These are phyloP conservation scores for Eristalinus aeneus DNA, from an alignment of 2,888 invertebrate species.

Conservation along the genomic window DNA sequence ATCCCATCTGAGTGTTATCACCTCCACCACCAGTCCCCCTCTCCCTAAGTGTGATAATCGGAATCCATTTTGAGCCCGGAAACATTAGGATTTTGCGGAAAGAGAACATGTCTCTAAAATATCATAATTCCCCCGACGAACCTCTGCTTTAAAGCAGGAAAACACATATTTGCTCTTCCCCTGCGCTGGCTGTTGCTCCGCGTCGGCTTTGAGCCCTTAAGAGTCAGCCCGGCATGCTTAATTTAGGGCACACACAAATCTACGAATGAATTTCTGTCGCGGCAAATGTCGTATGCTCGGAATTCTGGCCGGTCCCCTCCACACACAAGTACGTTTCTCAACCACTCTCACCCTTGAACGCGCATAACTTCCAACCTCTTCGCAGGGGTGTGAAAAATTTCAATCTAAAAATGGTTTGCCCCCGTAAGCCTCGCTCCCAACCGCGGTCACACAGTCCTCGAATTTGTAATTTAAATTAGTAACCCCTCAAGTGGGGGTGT, in stretches of 20 bases:
- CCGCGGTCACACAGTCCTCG: neutral
- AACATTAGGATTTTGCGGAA: no score
- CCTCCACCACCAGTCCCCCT: neutral
- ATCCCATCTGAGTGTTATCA: no score
- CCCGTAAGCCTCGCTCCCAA: neutral
- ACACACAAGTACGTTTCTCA: neutral
- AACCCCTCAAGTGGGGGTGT: slow-evolving; percentile 6
- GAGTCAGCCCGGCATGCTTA: slow-evolving; percentile 12
- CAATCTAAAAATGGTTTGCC: slow-evolving; percentile 25
- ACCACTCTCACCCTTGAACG: neutral
- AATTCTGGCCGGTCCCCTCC: slow-evolving; percentile 7
- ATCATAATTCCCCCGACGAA: neutral
- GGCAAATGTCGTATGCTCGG: slow-evolving; percentile 18
- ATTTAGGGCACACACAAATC: slow-evolving; percentile 23
- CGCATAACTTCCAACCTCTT: neutral
- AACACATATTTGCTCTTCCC: neutral
- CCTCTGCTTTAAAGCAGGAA: neutral
- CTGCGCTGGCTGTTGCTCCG: neutral
- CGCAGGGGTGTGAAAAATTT: slow-evolving; percentile 20
- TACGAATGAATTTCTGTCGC: slow-evolving; percentile 31
- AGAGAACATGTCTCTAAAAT: neutral
- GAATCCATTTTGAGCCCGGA: neutral
- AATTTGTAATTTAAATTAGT: slow-evolving; percentile 56
- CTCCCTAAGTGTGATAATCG: neutral
- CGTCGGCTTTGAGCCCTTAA: slow-evolving; percentile 11